These are phyloP conservation scores for Eremophila alpestris DNA, from an alignment of 2,797 vertebrate genomes.

Conservation along the genomic window DNA sequence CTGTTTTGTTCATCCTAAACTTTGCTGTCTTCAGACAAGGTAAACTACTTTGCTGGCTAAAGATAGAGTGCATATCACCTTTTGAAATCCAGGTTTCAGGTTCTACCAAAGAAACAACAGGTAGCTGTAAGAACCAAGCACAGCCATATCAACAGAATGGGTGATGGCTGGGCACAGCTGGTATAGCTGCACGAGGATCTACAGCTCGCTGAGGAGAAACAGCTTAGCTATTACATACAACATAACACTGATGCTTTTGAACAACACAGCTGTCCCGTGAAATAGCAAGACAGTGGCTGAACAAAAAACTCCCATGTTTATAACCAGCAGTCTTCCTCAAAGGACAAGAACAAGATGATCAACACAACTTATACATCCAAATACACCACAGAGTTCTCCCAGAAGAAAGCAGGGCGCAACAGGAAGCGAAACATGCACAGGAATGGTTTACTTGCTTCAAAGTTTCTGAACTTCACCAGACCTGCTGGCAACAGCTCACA, in stretches of 20 bases:
- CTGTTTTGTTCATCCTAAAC: not conserved
- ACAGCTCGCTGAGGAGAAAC: not conserved
- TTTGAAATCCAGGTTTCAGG: not conserved
- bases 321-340: not conserved
- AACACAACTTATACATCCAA: fast-evolving
- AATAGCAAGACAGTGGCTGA: not conserved
- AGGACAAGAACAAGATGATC: not conserved
- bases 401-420: fast-evolving
- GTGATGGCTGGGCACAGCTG: not conserved
- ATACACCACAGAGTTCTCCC: not conserved
- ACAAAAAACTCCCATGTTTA: not conserved
- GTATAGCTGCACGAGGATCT: not conserved
- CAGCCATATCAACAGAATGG: not conserved
- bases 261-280: not conserved
- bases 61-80: not conserved
- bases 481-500: not conserved
- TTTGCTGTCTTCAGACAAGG: not conserved
- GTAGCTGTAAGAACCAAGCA: not conserved
- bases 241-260: fast-evolving
- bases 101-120: not conserved
- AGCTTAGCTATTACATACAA: not conserved
- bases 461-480: not conserved
- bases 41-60: not conserved
- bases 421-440: not conserved
- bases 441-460: not conserved